These are phyloP conservation scores for Pherbina coryleti DNA, from an alignment of 2,888 invertebrate species.

Conservation along the genomic window DNA sequence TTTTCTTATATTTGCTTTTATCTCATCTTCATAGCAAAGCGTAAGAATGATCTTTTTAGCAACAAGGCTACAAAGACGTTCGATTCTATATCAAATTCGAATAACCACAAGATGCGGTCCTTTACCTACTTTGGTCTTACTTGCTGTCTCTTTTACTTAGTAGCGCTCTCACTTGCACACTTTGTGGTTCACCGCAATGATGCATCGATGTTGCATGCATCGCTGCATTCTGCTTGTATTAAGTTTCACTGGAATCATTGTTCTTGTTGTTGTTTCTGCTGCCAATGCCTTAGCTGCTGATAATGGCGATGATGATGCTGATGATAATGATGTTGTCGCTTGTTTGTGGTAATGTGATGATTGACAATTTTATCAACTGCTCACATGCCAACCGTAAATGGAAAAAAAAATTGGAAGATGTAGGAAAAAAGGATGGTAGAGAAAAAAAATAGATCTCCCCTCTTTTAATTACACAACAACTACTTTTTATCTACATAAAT, in stretches of 20 bases:
- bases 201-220: constrained; percentile 7
- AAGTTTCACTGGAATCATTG: background rate
- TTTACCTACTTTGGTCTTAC: background rate
- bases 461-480: background rate
- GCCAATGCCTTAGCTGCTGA: background rate
- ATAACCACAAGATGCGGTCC: constrained; percentile 9
- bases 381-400: background rate
- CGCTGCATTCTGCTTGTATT: background rate
- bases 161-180: background rate
- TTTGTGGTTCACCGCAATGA: background rate
- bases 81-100: background rate
- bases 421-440: background rate
- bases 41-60: no score
- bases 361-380: constrained; percentile 30
- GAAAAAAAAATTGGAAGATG: background rate
- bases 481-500: background rate
- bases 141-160: background rate
- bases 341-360: constrained; percentile 12
- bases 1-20: no score
- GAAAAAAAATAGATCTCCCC: background rate
- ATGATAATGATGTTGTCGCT: background rate
- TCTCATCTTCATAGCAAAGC: no score
- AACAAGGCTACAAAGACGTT: background rate
- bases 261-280: constrained; percentile 18
- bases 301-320: background rate